Base-by-base conservation (phyloP, 2,797 vertebrate genomes). In the Apogon hyalosoma region DNA sequence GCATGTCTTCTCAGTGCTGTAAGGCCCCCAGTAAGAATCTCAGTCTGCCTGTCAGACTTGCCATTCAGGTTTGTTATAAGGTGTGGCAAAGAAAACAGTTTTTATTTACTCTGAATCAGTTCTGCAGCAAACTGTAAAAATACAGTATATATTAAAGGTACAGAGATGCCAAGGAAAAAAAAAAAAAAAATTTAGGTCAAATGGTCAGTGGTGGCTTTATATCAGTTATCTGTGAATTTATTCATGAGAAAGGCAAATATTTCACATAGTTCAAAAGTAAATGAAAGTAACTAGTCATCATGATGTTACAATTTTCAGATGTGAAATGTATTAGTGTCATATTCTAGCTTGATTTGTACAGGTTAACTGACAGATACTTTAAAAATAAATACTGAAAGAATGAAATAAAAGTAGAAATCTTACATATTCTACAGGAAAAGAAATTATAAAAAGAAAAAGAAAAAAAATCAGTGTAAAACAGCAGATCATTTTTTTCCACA, bases 361-460 rank as follows among this genome's bases (percentile, higher is more conserved):
- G 40, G 11, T 24, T 65, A 50, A 63, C 33, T 36, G 14, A 1
- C 58, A 65, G 4, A 63, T 12, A 50, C 6, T 2, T 69, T 65
- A 3, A 43, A 71, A 88, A 85, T 82, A 87, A 89, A 89, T 84
- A 79, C 14, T 45, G 60, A 77, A 46, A 62, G n/a, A 67, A 46
- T 36, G 38, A 68, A 58, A 8, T 21, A 53, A 64, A 62, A 75
- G 12, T 38, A 65, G 7, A 31, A 66, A 33, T 70, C n/a, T 11
- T 57, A 74, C 9, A 50, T 39, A 55, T 40, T 9, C 33, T 36
- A 36, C 33, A 9, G 9, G 16, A 36, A 19, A 52, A 31, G 19
- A 21, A 21, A 21, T 21, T n/a, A n/a, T 2, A 2, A 53, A 48
- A 33, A 57, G 36, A 18, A 63, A 47, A 39, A 15, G 3, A 28